These are phyloP conservation scores for Callionymus lyra DNA, from an alignment of 2,113 vertebrate genomes.

Conservation along the genomic window DNA sequence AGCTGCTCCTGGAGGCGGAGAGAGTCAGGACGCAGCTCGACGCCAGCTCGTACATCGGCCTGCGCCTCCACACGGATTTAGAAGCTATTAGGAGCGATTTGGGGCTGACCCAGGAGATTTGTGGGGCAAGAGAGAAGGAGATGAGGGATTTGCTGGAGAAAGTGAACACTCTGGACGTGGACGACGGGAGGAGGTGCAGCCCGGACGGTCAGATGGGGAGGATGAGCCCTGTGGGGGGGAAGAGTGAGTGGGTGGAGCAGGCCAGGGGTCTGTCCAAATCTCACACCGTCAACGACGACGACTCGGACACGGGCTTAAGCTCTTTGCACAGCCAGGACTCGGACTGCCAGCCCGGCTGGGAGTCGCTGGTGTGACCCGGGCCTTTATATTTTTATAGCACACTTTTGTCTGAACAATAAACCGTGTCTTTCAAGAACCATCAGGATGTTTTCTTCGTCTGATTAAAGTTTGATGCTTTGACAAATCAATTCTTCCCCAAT, in stretches of 20 bases:
- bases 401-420: background rate
- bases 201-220: conserved; percentile 20
- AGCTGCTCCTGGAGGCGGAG: conserved; percentile 72
- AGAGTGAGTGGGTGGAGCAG: conserved; percentile 73
- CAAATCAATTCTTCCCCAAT: conserved; percentile 3
- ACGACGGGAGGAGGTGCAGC: conserved; percentile 23
- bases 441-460: too few relatives aligned
- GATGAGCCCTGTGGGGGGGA: conserved; percentile 24
- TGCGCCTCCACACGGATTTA: conserved; percentile 83
- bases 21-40: conserved; percentile 82
- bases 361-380: conserved; percentile 75
- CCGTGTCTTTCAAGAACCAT: too few relatives aligned
- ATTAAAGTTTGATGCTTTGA: conserved; percentile 8
- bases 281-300: conserved; percentile 75
- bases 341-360: conserved; percentile 76
- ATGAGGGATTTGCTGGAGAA: conserved; percentile 75
- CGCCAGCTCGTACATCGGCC: conserved; percentile 84
- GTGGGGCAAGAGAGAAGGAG: conserved; percentile 73
- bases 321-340: conserved; percentile 97
- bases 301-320: conserved; percentile 92
- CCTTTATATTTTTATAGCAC: background rate
- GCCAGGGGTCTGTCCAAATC: conserved; percentile 71
- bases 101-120: conserved; percentile 71
- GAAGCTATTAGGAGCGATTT: conserved; percentile 75
- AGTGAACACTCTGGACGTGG: conserved; percentile 66